A percentile compares a stretch with the other conserved stretches of the same genome.
Evolutionary conservation across 2,113 vertebrate species (phyloP).

Genomic region (Phylloscopus trochilus): DNA sequence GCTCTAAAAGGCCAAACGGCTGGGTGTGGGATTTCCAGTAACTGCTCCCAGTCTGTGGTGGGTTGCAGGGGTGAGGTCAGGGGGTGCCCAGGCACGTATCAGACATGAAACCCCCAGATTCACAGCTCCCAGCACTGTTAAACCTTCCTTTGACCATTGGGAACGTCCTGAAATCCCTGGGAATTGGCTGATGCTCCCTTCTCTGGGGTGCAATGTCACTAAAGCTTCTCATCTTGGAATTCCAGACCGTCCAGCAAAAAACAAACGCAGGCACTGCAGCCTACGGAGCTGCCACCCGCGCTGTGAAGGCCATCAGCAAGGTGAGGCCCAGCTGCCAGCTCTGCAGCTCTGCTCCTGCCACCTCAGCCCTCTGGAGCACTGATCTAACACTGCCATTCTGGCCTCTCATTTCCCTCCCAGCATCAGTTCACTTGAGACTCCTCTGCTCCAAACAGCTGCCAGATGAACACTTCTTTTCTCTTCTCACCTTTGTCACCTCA

Average conservation of each 20-base stretch:
- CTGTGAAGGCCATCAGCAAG: constrained; percentile 92
- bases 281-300: constrained; percentile 80
- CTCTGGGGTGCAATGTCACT: background rate
- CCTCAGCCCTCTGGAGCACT: accelerated
- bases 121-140: background rate
- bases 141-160: background rate
- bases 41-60: background rate
- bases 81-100: background rate
- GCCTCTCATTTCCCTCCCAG: background rate
- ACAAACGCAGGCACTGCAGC: constrained; percentile 65
- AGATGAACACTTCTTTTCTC: background rate
- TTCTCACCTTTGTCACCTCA: background rate
- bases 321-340: constrained; percentile 60
- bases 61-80: background rate
- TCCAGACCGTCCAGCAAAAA: constrained; percentile 92
- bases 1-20: background rate
- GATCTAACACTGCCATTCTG: accelerated
- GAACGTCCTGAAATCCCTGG: background rate
- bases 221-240: background rate
- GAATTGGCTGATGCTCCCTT: accelerated
- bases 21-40: background rate
- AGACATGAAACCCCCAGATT: background rate
- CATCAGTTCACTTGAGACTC: background rate
- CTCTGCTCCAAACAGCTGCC: background rate
- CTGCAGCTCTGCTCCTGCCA: background rate